phyloP scores from a whole-genome alignment of 2,113 vertebrate genomes.

The Deroptyus accipitrinus region DNA sequence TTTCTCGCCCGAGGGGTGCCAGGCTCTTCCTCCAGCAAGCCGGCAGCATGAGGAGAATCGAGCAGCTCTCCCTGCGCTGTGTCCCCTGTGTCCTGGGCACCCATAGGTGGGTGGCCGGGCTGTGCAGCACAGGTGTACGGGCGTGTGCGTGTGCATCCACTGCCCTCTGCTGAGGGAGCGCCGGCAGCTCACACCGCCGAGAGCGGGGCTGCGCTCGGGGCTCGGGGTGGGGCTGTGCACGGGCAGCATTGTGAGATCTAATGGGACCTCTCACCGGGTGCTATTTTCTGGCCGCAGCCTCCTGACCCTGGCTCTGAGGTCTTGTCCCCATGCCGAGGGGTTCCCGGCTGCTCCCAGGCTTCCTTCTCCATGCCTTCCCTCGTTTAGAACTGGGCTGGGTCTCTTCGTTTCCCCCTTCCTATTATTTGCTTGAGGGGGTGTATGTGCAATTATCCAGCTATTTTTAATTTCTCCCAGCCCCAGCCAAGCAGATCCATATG shows the following conservation, averaged over 20 bases:
- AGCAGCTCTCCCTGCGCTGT: accelerated
- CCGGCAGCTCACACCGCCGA: neutral
- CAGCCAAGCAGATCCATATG: neutral
- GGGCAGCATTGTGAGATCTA: neutral
- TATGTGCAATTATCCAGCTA: neutral
- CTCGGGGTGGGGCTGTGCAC: neutral
- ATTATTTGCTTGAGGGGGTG: neutral
- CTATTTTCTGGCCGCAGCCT: neutral
- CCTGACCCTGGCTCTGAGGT: neutral
- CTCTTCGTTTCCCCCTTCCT: neutral
- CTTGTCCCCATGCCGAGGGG: neutral
- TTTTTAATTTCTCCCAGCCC: neutral
- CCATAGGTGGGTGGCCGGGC: neutral
- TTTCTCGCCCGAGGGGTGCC: neutral
- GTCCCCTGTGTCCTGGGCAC: neutral
- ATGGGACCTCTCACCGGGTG: neutral
- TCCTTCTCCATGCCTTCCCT: neutral
- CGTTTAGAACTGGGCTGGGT: neutral
- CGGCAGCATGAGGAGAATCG: accelerated
- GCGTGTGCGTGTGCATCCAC: neutral
- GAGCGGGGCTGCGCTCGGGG: neutral
- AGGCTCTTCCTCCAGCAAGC: neutral
- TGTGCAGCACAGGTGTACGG: neutral
- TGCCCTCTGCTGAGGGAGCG: slow-evolving; percentile 35
- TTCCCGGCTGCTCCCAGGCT: neutral